A percentile compares a stretch with the other conserved stretches of the same genome.
Evolutionary conservation across 2,113 vertebrate species (phyloP).

Genomic region (Todiramphus chloris): DNA sequence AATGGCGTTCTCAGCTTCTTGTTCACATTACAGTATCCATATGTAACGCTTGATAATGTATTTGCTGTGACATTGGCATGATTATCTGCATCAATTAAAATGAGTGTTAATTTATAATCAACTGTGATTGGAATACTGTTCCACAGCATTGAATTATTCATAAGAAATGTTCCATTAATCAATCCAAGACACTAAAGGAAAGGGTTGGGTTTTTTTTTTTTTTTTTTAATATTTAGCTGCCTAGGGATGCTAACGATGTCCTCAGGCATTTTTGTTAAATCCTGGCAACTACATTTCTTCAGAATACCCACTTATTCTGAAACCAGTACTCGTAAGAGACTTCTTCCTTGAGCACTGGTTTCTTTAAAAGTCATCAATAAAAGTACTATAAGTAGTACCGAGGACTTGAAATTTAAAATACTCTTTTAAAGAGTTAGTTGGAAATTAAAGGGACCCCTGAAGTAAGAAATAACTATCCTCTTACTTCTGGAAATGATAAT

Average conservation of each 20-base stretch:
- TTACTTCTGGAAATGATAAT: neutral
- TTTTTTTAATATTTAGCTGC: neutral
- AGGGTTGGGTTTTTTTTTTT: neutral
- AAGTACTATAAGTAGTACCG: neutral
- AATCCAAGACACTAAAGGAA: neutral
- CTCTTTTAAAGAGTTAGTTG: neutral
- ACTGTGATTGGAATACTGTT: neutral
- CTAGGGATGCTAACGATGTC: neutral
- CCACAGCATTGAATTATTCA: neutral
- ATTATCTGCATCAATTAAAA: conserved; percentile 33
- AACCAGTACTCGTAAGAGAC: neutral
- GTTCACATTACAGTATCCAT: conserved; percentile 8
- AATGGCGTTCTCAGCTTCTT: conserved; percentile 17
- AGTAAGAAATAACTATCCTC: neutral
- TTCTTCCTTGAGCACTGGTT: neutral
- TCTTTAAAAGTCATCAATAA: neutral
- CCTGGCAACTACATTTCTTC: neutral
- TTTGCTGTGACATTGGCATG: conserved; percentile 20
- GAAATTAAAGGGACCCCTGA: neutral
- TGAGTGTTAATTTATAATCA: conserved; percentile 13
- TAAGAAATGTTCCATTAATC: conserved; percentile 23
- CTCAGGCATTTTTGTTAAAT: neutral
- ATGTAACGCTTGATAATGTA: neutral
- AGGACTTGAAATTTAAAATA: neutral
- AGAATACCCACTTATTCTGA: neutral